Percentiles rank a stretch among this genome's conserved stretches.
Conservation (phyloP, 2,797 vertebrate species). For the Chelon labrosus region DNA sequence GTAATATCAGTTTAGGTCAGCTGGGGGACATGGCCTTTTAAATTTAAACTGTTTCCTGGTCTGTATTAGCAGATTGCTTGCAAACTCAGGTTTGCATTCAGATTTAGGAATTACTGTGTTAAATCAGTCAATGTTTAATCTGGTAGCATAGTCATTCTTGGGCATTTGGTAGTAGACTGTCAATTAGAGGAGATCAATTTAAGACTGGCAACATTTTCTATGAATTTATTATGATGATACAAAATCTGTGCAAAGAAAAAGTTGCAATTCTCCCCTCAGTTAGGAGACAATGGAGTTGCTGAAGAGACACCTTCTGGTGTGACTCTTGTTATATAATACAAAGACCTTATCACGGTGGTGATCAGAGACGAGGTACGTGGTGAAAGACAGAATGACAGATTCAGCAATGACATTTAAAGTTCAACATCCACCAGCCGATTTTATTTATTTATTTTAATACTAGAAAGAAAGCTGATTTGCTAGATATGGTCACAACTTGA, state of each 20-base stretch:
- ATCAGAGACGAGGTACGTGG: conserved; percentile 33
- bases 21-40: neutral
- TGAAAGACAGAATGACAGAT: conserved; percentile 58
- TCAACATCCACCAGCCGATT: conserved; percentile 47
- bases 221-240: neutral
- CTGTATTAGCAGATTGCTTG: neutral
- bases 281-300: neutral
- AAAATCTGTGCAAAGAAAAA: neutral
- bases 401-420: conserved; percentile 71
- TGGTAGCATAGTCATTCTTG: too few species aligned
- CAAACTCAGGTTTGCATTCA: neutral
- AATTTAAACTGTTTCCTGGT: neutral
- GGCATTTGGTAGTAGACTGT: neutral
- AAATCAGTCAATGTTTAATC: too few species aligned
- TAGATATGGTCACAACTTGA: conserved; percentile 38
- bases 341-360: conserved; percentile 33
- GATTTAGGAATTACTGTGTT: neutral
- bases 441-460: conserved; percentile 30
- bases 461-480: conserved; percentile 16
- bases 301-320: conserved; percentile 8
- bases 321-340: conserved; percentile 24
- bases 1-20: neutral
- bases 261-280: accelerated
- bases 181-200: neutral
- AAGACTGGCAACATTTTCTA: neutral